phyloP scores from a whole-genome alignment of 2,113 vertebrate genomes.

The Fukomys damarensis region DNA sequence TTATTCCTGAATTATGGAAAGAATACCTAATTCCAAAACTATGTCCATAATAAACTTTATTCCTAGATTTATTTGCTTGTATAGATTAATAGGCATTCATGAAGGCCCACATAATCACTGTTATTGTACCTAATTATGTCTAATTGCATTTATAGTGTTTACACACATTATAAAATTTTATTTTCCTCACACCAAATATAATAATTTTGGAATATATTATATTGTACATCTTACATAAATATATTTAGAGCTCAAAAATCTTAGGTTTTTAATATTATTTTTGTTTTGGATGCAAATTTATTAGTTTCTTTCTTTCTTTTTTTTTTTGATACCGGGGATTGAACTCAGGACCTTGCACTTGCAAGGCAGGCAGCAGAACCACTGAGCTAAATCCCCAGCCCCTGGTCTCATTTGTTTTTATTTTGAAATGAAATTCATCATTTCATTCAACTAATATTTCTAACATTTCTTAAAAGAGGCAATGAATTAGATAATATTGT shows the following conservation, averaged over 20 bases:
- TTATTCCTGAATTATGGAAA: conserved; percentile 45
- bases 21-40: not conserved
- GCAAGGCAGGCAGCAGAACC: too few relatives aligned
- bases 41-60: not conserved
- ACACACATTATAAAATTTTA: conserved; percentile 33
- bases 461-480: conserved; percentile 1
- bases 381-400: too few relatives aligned
- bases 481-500: not conserved
- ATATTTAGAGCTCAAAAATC: not conserved
- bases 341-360: too few relatives aligned
- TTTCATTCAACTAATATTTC: conserved; percentile 6
- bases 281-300: conserved; percentile 35
- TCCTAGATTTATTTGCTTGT: conserved; percentile 48
- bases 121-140: conserved; percentile 44
- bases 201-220: conserved; percentile 10
- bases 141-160: conserved; percentile 46
- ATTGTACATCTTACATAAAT: not conserved
- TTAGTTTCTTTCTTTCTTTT: not conserved
- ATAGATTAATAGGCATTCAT: conserved; percentile 3
- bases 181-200: conserved; percentile 1
- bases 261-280: not conserved
- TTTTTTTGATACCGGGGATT: too few relatives aligned
- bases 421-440: conserved; percentile 29
- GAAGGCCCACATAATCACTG: not conserved
- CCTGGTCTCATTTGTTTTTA: not conserved